Conservation (phyloP, 2,888 invertebrate genomes). For the Perizoma flavofasciatum region DNA sequence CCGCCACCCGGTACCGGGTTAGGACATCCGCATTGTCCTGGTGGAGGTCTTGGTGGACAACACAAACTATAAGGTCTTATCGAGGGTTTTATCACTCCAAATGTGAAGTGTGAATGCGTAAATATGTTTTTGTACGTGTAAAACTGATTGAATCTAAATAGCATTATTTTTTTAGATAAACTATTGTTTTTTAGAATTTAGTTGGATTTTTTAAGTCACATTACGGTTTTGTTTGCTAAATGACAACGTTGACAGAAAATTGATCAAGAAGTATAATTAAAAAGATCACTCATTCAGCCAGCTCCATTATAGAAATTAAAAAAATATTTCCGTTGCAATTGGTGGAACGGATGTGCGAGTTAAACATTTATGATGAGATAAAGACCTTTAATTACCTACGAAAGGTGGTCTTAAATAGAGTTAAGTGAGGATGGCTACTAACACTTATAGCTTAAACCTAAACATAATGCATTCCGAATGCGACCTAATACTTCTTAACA, state of each 20-base stretch:
- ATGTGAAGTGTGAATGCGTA: neutral
- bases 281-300: slow-evolving; percentile 1
- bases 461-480: too few relatives aligned
- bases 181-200: slow-evolving; percentile 8
- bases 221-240: slow-evolving; percentile 2
- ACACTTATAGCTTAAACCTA: too few relatives aligned
- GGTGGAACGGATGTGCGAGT: too few relatives aligned
- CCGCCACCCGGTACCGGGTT: slow-evolving; percentile 49
- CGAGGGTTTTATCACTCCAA: slow-evolving; percentile 14
- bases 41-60: slow-evolving; percentile 56
- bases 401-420: too few relatives aligned
- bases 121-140: slow-evolving; percentile 2
- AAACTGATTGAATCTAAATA: slow-evolving; percentile 9
- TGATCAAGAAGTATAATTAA: neutral
- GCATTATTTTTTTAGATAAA: slow-evolving; percentile 4
- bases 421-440: too few relatives aligned
- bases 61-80: slow-evolving; percentile 47
- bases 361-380: too few relatives aligned
- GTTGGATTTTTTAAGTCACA: slow-evolving; percentile 5
- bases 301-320: neutral
- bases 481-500: too few relatives aligned
- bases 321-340: too few relatives aligned
- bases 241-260: slow-evolving; percentile 5
- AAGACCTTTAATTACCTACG: too few relatives aligned
- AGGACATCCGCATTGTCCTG: slow-evolving; percentile 50